Evolutionary conservation across 1,140 invertebrate genomes (phyloP).

Genomic region (Aethina tumida): DNA sequence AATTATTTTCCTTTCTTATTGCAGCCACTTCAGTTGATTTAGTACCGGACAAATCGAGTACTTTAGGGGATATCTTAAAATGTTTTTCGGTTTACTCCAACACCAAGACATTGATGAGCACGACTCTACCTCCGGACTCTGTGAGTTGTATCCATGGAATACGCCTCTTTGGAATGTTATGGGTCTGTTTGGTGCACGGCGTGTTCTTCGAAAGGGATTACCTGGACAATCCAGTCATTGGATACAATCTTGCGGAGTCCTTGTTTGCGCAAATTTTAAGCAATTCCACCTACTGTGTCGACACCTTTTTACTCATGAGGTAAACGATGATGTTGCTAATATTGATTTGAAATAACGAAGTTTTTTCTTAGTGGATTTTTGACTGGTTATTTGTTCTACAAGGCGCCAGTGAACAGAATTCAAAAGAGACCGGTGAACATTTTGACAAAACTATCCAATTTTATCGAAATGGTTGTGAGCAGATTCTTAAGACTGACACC

Average conservation of each 20-base stretch:
- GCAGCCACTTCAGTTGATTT: constrained; percentile 12
- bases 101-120: constrained; percentile 25
- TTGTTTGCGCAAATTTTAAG: constrained; percentile 33
- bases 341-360: constrained; percentile 2
- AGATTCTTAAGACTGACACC: constrained; percentile 43
- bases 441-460: constrained; percentile 24
- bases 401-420: constrained; percentile 24
- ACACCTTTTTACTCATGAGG: constrained; percentile 40
- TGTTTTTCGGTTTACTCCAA: constrained; percentile 40
- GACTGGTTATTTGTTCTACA: constrained; percentile 35
- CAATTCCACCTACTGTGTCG: constrained; percentile 39
- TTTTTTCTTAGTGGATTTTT: constrained; percentile 38
- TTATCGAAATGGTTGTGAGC: constrained; percentile 29
- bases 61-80: constrained; percentile 27
- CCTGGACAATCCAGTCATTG: constrained; percentile 26
- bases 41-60: constrained; percentile 3
- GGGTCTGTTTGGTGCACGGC: constrained; percentile 39
- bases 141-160: constrained; percentile 36
- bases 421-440: constrained; percentile 24
- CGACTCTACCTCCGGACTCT: constrained; percentile 23
- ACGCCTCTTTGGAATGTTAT: constrained; percentile 39
- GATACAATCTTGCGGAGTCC: constrained; percentile 29
- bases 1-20: not conserved
- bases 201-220: constrained; percentile 36
- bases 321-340: constrained; percentile 9